These are phyloP conservation scores for Aplodontia rufa DNA, from an alignment of 2,113 vertebrate species.

Conservation along the genomic window DNA sequence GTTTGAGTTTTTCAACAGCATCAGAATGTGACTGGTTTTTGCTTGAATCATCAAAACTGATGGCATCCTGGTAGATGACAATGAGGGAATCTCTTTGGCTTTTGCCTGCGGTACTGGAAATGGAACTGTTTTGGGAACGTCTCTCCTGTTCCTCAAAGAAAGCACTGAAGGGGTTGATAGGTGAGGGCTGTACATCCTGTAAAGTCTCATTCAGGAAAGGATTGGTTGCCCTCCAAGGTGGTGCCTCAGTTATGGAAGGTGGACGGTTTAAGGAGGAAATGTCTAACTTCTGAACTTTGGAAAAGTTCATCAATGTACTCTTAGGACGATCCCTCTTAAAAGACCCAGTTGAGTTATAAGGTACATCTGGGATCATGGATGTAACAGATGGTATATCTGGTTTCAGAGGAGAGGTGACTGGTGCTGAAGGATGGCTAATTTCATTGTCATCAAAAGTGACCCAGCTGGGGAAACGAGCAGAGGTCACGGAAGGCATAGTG, in stretches of 20 bases:
- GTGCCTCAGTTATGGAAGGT: slow-evolving; percentile 80
- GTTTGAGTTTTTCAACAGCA: slow-evolving; percentile 88
- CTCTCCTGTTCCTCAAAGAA: slow-evolving; percentile 88
- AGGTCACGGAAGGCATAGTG: slow-evolving; percentile 75
- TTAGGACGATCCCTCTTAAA: slow-evolving; percentile 87
- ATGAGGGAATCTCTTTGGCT: slow-evolving; percentile 86
- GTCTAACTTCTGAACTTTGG: slow-evolving; percentile 86
- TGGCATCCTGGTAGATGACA: slow-evolving; percentile 84
- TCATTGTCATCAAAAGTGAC: slow-evolving; percentile 94
- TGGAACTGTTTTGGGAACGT: slow-evolving; percentile 82
- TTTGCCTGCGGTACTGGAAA: slow-evolving; percentile 77
- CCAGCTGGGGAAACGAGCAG: slow-evolving; percentile 90
- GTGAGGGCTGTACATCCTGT: slow-evolving; percentile 89
- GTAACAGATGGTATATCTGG: slow-evolving; percentile 73
- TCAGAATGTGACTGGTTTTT: slow-evolving; percentile 79
- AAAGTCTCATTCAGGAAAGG: slow-evolving; percentile 91
- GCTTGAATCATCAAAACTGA: slow-evolving; percentile 81
- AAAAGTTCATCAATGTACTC: slow-evolving; percentile 86
- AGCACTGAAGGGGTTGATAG: slow-evolving; percentile 93
- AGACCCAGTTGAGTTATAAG: slow-evolving; percentile 77
- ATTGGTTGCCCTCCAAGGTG: slow-evolving; percentile 89
- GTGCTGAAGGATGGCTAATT: slow-evolving; percentile 71
- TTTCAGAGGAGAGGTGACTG: slow-evolving; percentile 81
- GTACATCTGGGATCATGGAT: slow-evolving; percentile 75
- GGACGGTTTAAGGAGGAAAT: slow-evolving; percentile 83